These are phyloP conservation scores for Ceratina calcarata DNA, from an alignment of 1,140 invertebrate species.

Conservation along the genomic window DNA sequence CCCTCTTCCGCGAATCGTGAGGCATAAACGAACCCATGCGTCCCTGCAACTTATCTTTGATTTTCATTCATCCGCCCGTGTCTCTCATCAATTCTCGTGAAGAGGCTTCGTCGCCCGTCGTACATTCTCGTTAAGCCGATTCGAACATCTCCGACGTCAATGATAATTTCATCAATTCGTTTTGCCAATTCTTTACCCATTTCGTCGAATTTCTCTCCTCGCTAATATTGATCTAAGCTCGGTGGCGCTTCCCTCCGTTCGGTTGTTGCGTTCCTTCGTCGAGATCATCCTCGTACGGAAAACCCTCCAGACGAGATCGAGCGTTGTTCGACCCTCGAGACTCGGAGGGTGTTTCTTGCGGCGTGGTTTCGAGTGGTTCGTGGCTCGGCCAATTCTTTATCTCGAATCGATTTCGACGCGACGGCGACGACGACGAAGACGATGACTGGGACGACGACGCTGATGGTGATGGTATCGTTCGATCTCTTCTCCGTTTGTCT, in stretches of 20 bases:
- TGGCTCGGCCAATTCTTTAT: conserved; percentile 27
- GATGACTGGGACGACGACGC: not conserved
- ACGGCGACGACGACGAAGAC: conserved; percentile 17
- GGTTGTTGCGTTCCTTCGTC: conserved; percentile 15
- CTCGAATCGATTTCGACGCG: conserved; percentile 37
- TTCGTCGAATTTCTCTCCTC: not conserved
- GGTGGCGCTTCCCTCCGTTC: not conserved
- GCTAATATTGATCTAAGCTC: not conserved
- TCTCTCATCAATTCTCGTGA: not conserved
- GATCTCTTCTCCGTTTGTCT: conserved; percentile 16
- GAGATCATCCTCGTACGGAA: conserved; percentile 8
- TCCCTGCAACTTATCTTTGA: not conserved
- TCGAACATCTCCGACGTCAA: not conserved
- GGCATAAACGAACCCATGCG: conserved; percentile 25
- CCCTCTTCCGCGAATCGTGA: conserved; percentile 17
- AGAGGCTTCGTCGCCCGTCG: not conserved
- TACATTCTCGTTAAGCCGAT: not conserved
- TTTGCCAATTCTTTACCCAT: not conserved
- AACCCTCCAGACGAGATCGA: conserved; percentile 34
- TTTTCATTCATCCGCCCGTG: too few species aligned
- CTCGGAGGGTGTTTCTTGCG: conserved; percentile 9
- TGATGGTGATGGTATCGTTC: not conserved
- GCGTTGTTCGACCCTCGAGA: conserved; percentile 24
- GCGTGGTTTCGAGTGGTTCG: conserved; percentile 19
- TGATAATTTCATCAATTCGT: not conserved